Conservation (phyloP, 2,888 invertebrate species). For the Chalcis sispes region DNA sequence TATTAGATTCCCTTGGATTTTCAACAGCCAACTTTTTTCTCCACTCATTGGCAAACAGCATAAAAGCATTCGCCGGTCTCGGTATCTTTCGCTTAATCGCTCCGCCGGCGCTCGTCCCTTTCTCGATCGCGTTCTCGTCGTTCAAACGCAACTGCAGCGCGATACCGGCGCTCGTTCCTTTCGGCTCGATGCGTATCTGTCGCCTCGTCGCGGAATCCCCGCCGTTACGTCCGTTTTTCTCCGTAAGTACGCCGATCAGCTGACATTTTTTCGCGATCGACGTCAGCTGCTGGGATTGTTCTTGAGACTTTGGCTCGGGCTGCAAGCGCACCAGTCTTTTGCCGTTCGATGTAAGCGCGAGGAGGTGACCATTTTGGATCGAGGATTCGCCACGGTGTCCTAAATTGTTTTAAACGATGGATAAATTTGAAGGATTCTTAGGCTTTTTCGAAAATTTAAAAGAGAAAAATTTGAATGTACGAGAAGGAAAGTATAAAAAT, state of each 20-base stretch:
- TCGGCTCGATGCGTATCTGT: slow-evolving; percentile 39
- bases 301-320: neutral
- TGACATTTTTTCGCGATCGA: slow-evolving; percentile 40
- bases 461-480: too few species aligned
- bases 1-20: slow-evolving; percentile 80
- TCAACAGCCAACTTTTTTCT: slow-evolving; percentile 78
- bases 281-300: neutral
- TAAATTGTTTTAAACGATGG: neutral
- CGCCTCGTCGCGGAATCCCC: slow-evolving; percentile 28
- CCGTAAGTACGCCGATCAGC: slow-evolving; percentile 65
- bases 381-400: slow-evolving; percentile 5
- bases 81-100: slow-evolving; percentile 76
- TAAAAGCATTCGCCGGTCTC: slow-evolving; percentile 81
- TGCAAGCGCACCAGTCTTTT: slow-evolving; percentile 49
- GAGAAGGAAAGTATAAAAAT: too few species aligned
- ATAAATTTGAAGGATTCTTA: too few species aligned
- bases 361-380: neutral
- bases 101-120: slow-evolving; percentile 17
- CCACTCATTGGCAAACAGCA: slow-evolving; percentile 82
- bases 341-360: slow-evolving; percentile 32
- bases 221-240: slow-evolving; percentile 54
- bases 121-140: slow-evolving; percentile 17
- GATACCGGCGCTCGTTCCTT: neutral
- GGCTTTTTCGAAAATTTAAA: too few species aligned
- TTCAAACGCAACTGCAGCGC: slow-evolving; percentile 10